A percentile compares a stretch with the other conserved stretches of the same genome.
phyloP scores from a whole-genome alignment of 1,140 invertebrate genomes.

The Bacillus rossius region DNA sequence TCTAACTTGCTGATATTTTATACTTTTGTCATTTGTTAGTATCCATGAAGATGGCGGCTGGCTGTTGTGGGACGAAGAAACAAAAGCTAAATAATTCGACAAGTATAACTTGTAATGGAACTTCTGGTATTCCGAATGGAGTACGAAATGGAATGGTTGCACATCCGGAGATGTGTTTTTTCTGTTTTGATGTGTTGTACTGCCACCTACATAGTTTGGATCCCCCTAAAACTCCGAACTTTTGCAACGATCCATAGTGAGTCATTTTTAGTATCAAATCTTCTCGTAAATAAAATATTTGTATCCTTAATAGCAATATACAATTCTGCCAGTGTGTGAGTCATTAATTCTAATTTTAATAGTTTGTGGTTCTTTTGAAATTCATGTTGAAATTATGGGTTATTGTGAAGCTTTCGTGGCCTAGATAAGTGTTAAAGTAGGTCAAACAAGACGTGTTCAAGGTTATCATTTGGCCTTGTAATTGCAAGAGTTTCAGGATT shows the following conservation, averaged over 20 bases:
- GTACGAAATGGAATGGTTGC: constrained; percentile 62
- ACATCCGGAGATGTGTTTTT: constrained; percentile 94
- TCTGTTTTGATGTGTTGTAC: constrained; percentile 96
- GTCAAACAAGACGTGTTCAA: no score
- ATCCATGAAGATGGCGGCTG: constrained; percentile 62
- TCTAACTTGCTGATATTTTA: no score
- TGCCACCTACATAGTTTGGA: constrained; percentile 89
- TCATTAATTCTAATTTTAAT: no score
- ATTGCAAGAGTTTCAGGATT: background rate
- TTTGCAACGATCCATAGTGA: constrained; percentile 95
- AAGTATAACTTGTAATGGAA: constrained; percentile 47
- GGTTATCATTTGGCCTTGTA: no score
- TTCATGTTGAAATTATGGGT: no score
- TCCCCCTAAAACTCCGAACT: constrained; percentile 81
- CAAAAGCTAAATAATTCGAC: constrained; percentile 76
- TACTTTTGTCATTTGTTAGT: no score
- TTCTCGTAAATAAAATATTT: background rate
- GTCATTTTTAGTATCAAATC: constrained; percentile 32
- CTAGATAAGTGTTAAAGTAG: no score
- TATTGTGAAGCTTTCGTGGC: no score
- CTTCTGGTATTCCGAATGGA: constrained; percentile 49
- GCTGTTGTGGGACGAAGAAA: constrained; percentile 84
- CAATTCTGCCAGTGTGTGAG: no score
- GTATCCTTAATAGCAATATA: no score
- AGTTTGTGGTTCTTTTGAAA: no score